Base-by-base conservation (phyloP, 2,888 invertebrate genomes). In the Yponomeuta sedellus region DNA sequence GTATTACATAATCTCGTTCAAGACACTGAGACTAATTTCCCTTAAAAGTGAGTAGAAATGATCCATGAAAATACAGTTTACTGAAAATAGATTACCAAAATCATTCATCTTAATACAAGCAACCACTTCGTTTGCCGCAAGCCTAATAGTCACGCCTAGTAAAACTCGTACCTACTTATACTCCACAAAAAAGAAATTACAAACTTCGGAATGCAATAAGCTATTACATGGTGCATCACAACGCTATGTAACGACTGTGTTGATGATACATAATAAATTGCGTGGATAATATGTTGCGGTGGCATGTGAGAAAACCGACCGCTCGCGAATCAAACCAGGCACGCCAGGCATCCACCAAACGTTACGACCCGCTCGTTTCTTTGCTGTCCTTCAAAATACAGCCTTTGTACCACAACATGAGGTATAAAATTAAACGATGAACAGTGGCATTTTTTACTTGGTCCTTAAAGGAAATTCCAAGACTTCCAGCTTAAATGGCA, bases 391-490 rank as follows among this genome's bases (percentile, higher is more conserved):
- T 70, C 75, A 68, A 82, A 82, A 78, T 75, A 70, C 75, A 74
- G 81, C 83, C 77, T 79, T 82, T 82, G 76, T 69, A 62, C 70
- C 67, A 71, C 68, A 67, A 69, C 68, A 74, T 76, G 77, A 77
- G 74, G 75, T 69, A 63, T 76, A 73, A 69, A 70, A 69, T 69
- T 71, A 68, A 67, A 67, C 66, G 69, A 40, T 69, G 69, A 74
- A 69, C 69, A 52, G 44, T 68, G 19, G 11, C n/a, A 68, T 72
- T 86, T 85, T 85, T 87, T 85, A 77, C 77, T 75, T 70, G 72
- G 72, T 76, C 76, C 79, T 78, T 75, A 72, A 72, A 86, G 83
- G 82, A 85, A 86, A 86, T 88, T 79, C 85, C 81, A 72, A 76
- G 80, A 76, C 81, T 80, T 77, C 78, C 80, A 83, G 80, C 82